phyloP scores from a whole-genome alignment of 2,797 vertebrate species.

The Danio choprae region DNA sequence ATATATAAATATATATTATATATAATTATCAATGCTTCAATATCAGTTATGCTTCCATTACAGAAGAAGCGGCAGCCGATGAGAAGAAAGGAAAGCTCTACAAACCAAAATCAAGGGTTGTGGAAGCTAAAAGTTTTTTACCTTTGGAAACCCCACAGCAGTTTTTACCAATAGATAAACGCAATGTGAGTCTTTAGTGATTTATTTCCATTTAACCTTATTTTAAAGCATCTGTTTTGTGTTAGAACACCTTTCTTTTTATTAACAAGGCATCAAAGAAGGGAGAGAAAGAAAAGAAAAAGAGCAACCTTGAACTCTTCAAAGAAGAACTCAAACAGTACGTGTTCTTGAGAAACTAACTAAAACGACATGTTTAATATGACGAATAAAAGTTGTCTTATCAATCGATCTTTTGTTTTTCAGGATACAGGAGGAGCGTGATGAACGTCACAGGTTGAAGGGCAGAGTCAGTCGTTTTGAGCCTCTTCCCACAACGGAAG shows the following conservation, averaged over 20 bases:
- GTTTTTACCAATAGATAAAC: constrained; percentile 91
- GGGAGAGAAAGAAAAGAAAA: constrained; percentile 97
- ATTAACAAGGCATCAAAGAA: constrained; percentile 86
- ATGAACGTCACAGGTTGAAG: constrained; percentile 96
- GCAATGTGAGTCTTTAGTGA: constrained; percentile 83
- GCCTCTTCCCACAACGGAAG: constrained; percentile 88
- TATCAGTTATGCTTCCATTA: constrained; percentile 62
- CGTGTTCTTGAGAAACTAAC: constrained; percentile 62
- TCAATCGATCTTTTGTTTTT: constrained; percentile 19
- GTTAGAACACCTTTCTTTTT: neutral
- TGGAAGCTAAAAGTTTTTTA: constrained; percentile 82
- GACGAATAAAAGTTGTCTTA: no score
- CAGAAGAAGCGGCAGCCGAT: constrained; percentile 91
- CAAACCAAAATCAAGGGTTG: constrained; percentile 91
- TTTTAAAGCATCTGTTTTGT: neutral
- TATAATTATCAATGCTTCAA: constrained; percentile 7
- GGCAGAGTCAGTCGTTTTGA: constrained; percentile 97
- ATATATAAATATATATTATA: no score
- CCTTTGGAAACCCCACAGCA: constrained; percentile 88
- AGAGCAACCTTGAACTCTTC: constrained; percentile 98
- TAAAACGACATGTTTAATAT: neutral
- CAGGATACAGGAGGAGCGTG: constrained; percentile 97
- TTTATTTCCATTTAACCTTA: neutral
- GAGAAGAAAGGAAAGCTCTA: constrained; percentile 97
- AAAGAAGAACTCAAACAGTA: constrained; percentile 99